phyloP scores from a whole-genome alignment of 2,888 invertebrate genomes.

The Sclerodermus sp. region DNA sequence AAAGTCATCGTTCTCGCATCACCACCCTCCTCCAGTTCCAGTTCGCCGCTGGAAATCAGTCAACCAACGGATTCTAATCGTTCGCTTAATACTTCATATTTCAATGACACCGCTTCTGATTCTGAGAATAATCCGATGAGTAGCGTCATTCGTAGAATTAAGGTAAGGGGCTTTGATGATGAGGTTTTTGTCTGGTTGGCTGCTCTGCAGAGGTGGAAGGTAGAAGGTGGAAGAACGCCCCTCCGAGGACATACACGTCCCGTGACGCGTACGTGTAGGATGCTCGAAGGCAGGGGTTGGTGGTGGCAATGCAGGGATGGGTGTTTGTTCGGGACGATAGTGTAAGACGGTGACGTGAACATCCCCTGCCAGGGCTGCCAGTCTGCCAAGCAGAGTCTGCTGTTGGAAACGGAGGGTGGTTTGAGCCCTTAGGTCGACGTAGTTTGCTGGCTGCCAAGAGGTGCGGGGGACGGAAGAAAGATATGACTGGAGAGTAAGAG shows the following conservation, averaged over 20 bases:
- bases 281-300: slow-evolving; percentile 42
- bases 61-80: no score
- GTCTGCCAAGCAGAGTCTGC: slow-evolving; percentile 42
- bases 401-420: slow-evolving; percentile 48
- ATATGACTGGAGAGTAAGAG: slow-evolving; percentile 28
- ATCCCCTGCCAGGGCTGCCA: slow-evolving; percentile 46
- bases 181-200: no score
- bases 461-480: slow-evolving; percentile 16
- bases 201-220: slow-evolving; percentile 1
- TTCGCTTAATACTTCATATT: no score
- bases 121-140: no score
- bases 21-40: no score
- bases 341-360: slow-evolving; percentile 57
- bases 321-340: slow-evolving; percentile 57
- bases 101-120: no score
- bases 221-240: slow-evolving; percentile 21
- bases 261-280: slow-evolving; percentile 37
- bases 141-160: no score
- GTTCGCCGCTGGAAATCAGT: no score
- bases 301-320: slow-evolving; percentile 30
- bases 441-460: slow-evolving; percentile 4
- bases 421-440: slow-evolving; percentile 48
- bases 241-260: slow-evolving; percentile 27
- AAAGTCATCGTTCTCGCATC: no score
- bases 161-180: no score